These are phyloP conservation scores for Diachrysia chrysitis DNA, from an alignment of 2,888 invertebrate genomes.

Conservation along the genomic window DNA sequence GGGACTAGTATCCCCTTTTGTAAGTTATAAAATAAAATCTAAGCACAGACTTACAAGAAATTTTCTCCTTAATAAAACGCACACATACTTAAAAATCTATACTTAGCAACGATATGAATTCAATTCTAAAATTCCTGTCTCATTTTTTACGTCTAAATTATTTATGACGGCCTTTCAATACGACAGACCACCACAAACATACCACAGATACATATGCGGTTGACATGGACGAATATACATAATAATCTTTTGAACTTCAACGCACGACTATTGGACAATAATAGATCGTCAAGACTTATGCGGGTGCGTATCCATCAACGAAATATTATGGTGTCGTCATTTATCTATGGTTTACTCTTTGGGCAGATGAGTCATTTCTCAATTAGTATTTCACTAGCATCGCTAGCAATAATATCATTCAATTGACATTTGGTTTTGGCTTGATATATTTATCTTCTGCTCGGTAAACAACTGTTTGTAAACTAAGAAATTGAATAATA, in stretches of 20 bases:
- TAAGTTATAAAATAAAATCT: too few relatives aligned
- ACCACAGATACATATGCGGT: not conserved
- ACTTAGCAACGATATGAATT: too few relatives aligned
- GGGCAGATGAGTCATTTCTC: not conserved
- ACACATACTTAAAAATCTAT: too few relatives aligned
- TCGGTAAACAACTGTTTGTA: too few relatives aligned
- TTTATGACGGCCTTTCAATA: not conserved
- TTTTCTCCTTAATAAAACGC: too few relatives aligned
- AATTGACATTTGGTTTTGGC: not conserved
- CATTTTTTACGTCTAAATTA: not conserved
- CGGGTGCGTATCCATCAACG: constrained; percentile 44
- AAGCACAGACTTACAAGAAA: too few relatives aligned
- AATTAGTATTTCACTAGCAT: constrained; percentile 14
- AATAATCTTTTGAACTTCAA: constrained; percentile 30
- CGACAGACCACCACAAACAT: not conserved
- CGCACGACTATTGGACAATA: constrained; percentile 19
- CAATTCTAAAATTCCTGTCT: too few relatives aligned
- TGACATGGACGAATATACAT: constrained; percentile 29
- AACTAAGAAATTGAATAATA: too few relatives aligned
- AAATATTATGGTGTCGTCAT: constrained; percentile 41
- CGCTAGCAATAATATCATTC: constrained; percentile 34
- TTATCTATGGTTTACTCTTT: constrained; percentile 16
- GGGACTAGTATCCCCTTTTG: too few relatives aligned
- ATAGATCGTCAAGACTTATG: constrained; percentile 34
- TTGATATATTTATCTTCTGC: too few relatives aligned